Evolutionary conservation across 2,888 invertebrate species (phyloP), one percentile per base, ranked within the genome.

Genomic region (Imbricaverruca yamaguchii): DNA sequence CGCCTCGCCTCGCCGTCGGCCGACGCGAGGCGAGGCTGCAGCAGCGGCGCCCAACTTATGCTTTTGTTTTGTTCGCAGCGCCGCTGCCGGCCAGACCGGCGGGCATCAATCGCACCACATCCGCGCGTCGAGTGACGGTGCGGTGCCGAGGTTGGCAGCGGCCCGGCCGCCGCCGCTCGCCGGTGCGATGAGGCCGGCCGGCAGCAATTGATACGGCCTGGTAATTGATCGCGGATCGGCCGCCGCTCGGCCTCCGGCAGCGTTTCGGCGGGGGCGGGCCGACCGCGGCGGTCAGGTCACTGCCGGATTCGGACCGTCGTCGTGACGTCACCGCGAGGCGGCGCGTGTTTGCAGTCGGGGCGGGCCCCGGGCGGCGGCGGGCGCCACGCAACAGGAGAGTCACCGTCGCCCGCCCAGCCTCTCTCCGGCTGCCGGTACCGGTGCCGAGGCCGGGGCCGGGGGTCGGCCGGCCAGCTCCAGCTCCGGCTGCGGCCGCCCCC

Each of bases 401-500:
- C 39, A 39, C 39, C 39, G 4, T 39, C 39, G 4, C 39, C 39
- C 39, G 39, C 39, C 39, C 39, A 39, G 39, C 2, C 39, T 39
- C 39, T 39, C 39, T 4, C 4, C 39, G 39, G 39, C 39, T 39
- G 39, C 39, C 39, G 39, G 39, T 3, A 4, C 39, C 4, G 39
- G 39, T 1, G 39, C 39, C 39, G 39, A 4, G 39, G 39, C 39
- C 39, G 39, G 4, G 39, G 39, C 39, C 39, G 39, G 39, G 39
- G 39, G 39, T 39, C 39, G 39, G 25, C 55, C 55, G 80, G 69
- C n/a, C 61, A 80, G 23, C 82, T 82, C 65, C 81, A 82, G 39
- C 81, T 80, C 10, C 83, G 67, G 25, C 85, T 84, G 83, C 84
- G 84, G 13, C 84, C 84, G 69, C 86, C 82, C 11, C 85, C 86